phyloP scores from a whole-genome alignment of 1,140 invertebrate genomes.

The Lysiphlebus fabarum region DNA sequence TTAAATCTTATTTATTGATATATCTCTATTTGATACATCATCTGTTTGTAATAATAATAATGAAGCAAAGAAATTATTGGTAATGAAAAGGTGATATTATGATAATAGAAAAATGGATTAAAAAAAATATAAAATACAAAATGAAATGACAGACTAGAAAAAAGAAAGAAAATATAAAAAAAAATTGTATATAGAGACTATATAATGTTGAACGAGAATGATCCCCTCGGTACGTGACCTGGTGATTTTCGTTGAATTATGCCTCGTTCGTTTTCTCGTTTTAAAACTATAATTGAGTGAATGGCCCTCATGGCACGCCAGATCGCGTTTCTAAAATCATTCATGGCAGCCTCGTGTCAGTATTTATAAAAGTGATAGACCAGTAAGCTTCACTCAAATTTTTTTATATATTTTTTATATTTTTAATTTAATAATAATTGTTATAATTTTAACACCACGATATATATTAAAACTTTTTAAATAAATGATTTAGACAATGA shows the following conservation, averaged over 20 bases:
- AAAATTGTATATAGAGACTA: too few species aligned
- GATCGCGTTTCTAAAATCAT: constrained; percentile 39
- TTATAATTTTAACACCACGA: too few species aligned
- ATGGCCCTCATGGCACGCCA: constrained; percentile 32
- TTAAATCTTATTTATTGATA: too few species aligned
- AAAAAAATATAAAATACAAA: too few species aligned
- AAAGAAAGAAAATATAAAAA: constrained; percentile 13
- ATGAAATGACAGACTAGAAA: too few species aligned
- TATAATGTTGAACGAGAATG: constrained; percentile 14
- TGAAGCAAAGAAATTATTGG: too few species aligned
- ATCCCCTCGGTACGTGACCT: constrained; percentile 33
- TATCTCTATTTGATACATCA: too few species aligned
- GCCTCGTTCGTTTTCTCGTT: constrained; percentile 39
- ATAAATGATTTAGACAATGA: too few species aligned
- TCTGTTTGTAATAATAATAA: too few species aligned
- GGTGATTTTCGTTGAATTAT: constrained; percentile 39
- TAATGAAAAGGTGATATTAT: too few species aligned
- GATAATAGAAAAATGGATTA: too few species aligned
- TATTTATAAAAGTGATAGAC: not conserved
- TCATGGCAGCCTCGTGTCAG: constrained; percentile 20
- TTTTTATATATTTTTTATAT: constrained; percentile 2
- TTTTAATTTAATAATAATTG: not conserved
- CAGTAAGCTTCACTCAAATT: constrained; percentile 4
- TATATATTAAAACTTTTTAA: too few species aligned
- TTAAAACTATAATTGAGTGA: constrained; percentile 32